Evolutionary conservation across 2,888 invertebrate genomes (phyloP).

Genomic region (Caenorhabditis sp.): DNA sequence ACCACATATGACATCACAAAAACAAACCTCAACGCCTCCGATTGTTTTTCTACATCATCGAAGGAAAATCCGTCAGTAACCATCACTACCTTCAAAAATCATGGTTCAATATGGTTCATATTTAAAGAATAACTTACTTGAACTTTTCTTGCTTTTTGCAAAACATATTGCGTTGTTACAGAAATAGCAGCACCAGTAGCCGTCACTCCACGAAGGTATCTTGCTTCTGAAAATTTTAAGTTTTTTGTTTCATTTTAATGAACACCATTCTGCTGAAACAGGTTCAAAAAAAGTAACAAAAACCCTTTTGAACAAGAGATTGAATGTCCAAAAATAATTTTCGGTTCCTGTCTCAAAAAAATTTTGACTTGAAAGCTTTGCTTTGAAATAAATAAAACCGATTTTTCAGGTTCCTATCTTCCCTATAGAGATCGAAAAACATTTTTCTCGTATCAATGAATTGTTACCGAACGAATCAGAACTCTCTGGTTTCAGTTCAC

Average conservation of each 20-base stretch:
- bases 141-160: conserved; percentile 23
- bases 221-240: conserved; percentile 44
- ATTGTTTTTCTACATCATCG: conserved; percentile 47
- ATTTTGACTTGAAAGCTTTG: too few species aligned
- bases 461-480: neutral
- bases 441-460: too few species aligned
- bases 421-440: too few species aligned
- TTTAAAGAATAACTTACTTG: conserved; percentile 8
- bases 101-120: neutral
- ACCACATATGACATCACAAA: too few species aligned
- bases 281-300: too few species aligned
- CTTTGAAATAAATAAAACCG: too few species aligned
- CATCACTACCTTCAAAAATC: conserved; percentile 44
- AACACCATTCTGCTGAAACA: too few species aligned
- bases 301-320: too few species aligned
- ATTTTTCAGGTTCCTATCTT: too few species aligned
- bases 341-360: too few species aligned
- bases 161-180: conserved; percentile 41
- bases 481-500: neutral
- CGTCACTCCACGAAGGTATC: conserved; percentile 55
- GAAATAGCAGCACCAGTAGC: conserved; percentile 56
- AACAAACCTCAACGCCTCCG: conserved; percentile 45
- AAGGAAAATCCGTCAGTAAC: conserved; percentile 64
- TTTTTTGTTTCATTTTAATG: too few species aligned
- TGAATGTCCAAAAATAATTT: too few species aligned